These are phyloP conservation scores for Ladona fulva DNA, from an alignment of 1,140 invertebrate species.

Conservation along the genomic window DNA sequence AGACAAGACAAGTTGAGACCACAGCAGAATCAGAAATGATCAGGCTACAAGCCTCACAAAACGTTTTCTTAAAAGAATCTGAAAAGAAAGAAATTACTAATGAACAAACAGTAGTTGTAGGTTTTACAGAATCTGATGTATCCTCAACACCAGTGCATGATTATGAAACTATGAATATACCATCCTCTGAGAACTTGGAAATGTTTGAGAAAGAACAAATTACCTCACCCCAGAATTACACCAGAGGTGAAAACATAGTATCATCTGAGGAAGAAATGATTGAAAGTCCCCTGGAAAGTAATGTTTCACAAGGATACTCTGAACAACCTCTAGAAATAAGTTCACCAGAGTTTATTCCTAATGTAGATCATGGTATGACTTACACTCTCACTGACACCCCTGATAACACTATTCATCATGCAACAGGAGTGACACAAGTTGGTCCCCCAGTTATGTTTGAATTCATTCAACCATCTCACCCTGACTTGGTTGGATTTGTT, in stretches of 20 bases:
- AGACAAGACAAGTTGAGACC: background rate
- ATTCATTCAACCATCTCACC: conserved; percentile 38
- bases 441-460: conserved; percentile 30
- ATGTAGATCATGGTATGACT: background rate
- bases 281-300: background rate
- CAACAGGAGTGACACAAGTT: conserved; percentile 21
- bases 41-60: background rate
- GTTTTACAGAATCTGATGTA: background rate
- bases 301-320: background rate
- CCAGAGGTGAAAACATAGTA: background rate
- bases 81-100: background rate
- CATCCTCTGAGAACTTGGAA: background rate
- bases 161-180: background rate
- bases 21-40: background rate
- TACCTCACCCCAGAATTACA: background rate
- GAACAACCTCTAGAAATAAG: background rate
- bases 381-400: background rate
- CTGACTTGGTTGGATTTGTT: conserved; percentile 43
- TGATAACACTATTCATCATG: conserved; percentile 14
- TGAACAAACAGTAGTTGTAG: background rate
- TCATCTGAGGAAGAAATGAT: background rate
- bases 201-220: background rate
- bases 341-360: background rate
- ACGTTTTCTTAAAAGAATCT: background rate
- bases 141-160: background rate